Conservation (phyloP, 1,140 invertebrate species). For the Mya arenaria region DNA sequence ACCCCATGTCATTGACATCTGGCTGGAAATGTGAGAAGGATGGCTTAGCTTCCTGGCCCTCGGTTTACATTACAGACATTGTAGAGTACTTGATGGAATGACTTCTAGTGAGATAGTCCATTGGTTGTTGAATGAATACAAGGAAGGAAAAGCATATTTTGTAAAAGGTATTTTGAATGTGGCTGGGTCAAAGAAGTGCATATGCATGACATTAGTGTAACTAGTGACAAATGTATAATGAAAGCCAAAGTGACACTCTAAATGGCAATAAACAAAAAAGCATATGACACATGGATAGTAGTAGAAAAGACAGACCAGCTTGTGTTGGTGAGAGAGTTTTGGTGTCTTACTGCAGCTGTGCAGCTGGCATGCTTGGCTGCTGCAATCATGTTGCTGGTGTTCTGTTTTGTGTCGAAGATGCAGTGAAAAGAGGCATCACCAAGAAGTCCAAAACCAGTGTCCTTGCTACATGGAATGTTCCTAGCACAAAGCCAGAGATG, state of each 20-base stretch:
- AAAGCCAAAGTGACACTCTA: constrained; percentile 29
- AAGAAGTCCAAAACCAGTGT: background rate
- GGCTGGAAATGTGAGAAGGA: constrained; percentile 32
- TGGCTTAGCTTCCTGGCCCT: background rate
- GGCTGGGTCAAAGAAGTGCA: constrained; percentile 25
- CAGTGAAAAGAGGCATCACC: background rate
- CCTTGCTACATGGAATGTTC: constrained; percentile 20
- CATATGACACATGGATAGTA: too few species aligned
- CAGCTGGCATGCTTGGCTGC: too few species aligned
- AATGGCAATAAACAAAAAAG: constrained; percentile 19
- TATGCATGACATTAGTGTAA: constrained; percentile 15
- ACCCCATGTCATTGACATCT: background rate
- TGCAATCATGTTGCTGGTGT: constrained; percentile 34
- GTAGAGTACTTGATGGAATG: background rate
- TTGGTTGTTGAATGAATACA: constrained; percentile 32
- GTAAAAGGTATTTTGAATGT: constrained; percentile 42
- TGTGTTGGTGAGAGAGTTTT: too few species aligned
- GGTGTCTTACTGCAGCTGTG: too few species aligned
- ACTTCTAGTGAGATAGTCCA: background rate
- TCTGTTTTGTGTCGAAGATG: constrained; percentile 27
- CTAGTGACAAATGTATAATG: background rate
- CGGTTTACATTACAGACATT: constrained; percentile 38
- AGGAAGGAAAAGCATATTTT: constrained; percentile 42
- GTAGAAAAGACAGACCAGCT: too few species aligned
- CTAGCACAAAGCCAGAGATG: background rate